Base-by-base conservation (phyloP, 2,113 vertebrate genomes). In the Chamaea fasciata region DNA sequence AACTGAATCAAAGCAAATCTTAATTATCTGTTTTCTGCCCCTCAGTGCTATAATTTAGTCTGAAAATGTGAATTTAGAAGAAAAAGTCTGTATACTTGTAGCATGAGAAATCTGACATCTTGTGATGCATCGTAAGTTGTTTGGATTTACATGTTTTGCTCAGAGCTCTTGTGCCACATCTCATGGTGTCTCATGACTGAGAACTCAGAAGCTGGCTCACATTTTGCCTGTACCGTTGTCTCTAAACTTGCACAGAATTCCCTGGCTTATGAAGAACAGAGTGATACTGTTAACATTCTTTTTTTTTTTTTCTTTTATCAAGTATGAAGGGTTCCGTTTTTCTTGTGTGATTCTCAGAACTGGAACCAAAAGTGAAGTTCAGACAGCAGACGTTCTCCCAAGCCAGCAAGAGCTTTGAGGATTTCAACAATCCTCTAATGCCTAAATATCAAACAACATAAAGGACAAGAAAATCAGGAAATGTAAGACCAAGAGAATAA, bases 101-200 rank as follows among this genome's bases (percentile, higher is more conserved):
- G 64, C 76, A 88, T 75, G 68, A 86, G 83, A 93, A 92, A 70
- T 42, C 57, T 82, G 46, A 75, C 57, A 57, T 82, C 93, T 96
- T 94, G 90, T 96, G 96, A 93, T 87, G 41, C 55, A 92, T 94
- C 95, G 78, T 57, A 77, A 90, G 71, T 85, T 77, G 55, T 88
- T 64, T 88, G 79, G 37, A 93, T 88, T 88, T 96, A 94, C 83
- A 92, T 64, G 6, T 84, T 94, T 56, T 89, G 65, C 56, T 69
- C 73, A 81, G 64, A 5, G 14, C 41, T 94, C 83, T 87, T 82
- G 42, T 74, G 44, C 56, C 46, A 76, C 73, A 50, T 93, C 65
- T 90, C 82, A 88, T 70, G 64, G 47, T 81, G 52, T 81, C 94
- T 92, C 88, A 92, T 96, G 93, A 96, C 52, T 90, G 49, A 84